phyloP scores from a whole-genome alignment of 2,888 invertebrate species.

The Drosophila robusta region DNA sequence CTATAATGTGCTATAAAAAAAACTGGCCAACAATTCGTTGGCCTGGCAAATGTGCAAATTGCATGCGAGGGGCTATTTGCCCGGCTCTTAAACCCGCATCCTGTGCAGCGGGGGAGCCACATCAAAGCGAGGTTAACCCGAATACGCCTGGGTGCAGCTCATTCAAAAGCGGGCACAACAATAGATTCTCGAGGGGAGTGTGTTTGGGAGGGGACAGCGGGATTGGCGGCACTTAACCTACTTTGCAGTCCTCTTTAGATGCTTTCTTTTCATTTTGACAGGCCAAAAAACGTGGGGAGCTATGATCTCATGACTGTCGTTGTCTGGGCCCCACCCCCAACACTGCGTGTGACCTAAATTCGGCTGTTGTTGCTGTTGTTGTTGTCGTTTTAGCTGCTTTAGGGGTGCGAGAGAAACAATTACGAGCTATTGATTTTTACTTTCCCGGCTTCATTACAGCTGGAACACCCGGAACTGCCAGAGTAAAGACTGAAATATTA shows the following conservation, averaged over 20 bases:
- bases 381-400: background rate
- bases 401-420: conserved; percentile 49
- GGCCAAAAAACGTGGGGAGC: conserved; percentile 33
- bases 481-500: conserved; percentile 51
- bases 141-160: conserved; percentile 59
- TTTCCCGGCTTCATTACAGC: conserved; percentile 40
- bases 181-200: conserved; percentile 23
- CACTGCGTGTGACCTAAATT: conserved; percentile 52
- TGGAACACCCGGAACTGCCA: conserved; percentile 64
- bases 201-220: background rate
- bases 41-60: conserved; percentile 59
- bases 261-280: conserved; percentile 58
- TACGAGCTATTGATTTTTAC: conserved; percentile 69
- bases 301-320: conserved; percentile 64
- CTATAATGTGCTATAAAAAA: conserved; percentile 1
- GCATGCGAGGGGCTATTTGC: conserved; percentile 62
- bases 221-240: conserved; percentile 69
- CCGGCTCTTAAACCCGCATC: conserved; percentile 27
- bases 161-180: conserved; percentile 20
- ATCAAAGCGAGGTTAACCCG: conserved; percentile 36
- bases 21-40: conserved; percentile 17
- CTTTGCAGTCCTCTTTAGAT: conserved; percentile 59
- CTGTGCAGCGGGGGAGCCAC: conserved; percentile 14
- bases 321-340: conserved; percentile 6
- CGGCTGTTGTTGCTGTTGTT: background rate